Evolutionary conservation across 2,113 vertebrate species (phyloP), one percentile per base, ranked within the genome.

Genomic region (Pao palembangensis): DNA sequence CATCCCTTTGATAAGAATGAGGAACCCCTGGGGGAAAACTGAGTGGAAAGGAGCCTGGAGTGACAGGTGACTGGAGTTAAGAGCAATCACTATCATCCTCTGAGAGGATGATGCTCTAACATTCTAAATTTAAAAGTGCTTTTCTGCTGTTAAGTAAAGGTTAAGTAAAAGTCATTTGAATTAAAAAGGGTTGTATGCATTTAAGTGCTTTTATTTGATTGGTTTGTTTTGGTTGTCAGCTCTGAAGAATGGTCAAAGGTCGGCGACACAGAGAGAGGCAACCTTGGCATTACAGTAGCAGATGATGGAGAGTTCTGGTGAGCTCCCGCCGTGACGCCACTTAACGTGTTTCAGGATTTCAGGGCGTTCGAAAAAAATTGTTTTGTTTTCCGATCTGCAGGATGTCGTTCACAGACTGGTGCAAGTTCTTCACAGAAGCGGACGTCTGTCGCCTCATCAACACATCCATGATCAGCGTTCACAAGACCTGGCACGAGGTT

Each of bases 261-360:
- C 43, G 94, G 92, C 5, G 60, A 81, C 55, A 85, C 73, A 1
- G 95, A 99, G 73, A 82, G 92, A 7, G 85, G 76, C 41, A 91
- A 82, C 3, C 85, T 98, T 51, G 94, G 93, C 15, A 91, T 98
- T 69, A 91, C 89, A 8, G 89, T 98, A 52, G 87, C 82, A 64
- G 93, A 98, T 1, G 94, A 99, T 71, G 96, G 96, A 51, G 96
- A 99, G 78, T 99, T 99, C 89, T 99, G 96, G 96, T 97, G 69
- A 91, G 64, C 38, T 15, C 25, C 10, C 23, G 0, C 3, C 8
- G 1, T 28, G 20, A 12, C 3, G 23, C 6, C 8, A 19, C 14
- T 61, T 31, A 4, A 34, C 17, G 1, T 47, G 10, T 12, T 59
- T 18, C 11, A 38, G 34, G 8, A 38, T 55, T 44, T 49, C 4